A percentile compares a stretch with the other conserved stretches of the same genome.
Conservation (phyloP, 1,140 invertebrate species). For the Colletes gigas region DNA sequence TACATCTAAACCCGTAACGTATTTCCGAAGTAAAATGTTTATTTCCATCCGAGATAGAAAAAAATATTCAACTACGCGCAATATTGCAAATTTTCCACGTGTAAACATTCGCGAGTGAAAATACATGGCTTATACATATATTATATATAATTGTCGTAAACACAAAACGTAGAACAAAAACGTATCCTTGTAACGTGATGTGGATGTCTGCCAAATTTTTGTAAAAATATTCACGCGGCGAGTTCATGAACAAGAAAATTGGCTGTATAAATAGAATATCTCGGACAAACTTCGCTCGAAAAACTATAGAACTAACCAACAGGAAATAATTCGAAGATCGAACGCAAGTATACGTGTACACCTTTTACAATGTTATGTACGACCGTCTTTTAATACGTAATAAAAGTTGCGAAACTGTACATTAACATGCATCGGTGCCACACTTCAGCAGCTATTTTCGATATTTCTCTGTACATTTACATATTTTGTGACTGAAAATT, state of each 20-base stretch:
- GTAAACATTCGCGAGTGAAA: neutral
- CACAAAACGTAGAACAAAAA: neutral
- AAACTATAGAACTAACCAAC: neutral
- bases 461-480: no score
- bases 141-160: neutral
- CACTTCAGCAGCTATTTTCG: neutral
- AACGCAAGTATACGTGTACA: neutral
- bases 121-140: no score
- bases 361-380: neutral
- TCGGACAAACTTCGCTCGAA: neutral
- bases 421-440: neutral
- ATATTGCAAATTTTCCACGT: neutral
- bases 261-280: conserved; percentile 44
- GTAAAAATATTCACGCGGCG: conserved; percentile 30
- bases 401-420: neutral
- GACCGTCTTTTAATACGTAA: neutral
- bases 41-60: no score
- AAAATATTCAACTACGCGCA: neutral
- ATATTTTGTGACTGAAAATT: no score
- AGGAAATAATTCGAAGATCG: neutral
- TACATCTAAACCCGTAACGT: no score
- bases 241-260: conserved; percentile 41
- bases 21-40: no score
- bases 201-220: conserved; percentile 33
- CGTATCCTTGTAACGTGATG: neutral